A percentile compares a stretch with the other conserved stretches of the same genome.
Conservation (phyloP, 2,113 vertebrate species). For the Mastomys coucha region DNA sequence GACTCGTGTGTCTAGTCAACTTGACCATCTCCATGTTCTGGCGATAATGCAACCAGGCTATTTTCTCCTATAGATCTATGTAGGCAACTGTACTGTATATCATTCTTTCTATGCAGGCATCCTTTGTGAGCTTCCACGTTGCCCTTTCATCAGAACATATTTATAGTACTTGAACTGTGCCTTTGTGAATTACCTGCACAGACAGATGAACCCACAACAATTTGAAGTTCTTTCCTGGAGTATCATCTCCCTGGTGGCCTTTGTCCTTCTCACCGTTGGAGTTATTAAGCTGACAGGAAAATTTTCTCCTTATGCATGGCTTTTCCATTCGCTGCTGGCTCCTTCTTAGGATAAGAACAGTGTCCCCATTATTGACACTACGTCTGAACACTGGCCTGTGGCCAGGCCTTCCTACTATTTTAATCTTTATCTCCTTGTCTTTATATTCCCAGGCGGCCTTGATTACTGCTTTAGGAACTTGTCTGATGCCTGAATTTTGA, state of each 20-base stretch:
- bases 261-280: conserved; percentile 92
- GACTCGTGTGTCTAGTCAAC: conserved; percentile 98
- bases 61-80: conserved; percentile 97
- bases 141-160: conserved; percentile 97
- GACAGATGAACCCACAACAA: conserved; percentile 96
- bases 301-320: conserved; percentile 97
- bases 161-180: conserved; percentile 97
- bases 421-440: conserved; percentile 97
- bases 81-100: conserved; percentile 97
- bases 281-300: conserved; percentile 98
- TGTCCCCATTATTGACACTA: conserved; percentile 96
- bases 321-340: conserved; percentile 97
- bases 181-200: conserved; percentile 97
- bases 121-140: conserved; percentile 98
- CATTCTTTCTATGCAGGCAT: conserved; percentile 99
- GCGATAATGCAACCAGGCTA: conserved; percentile 97
- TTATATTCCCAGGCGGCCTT: conserved; percentile 99
- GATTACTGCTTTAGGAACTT: conserved; percentile 99
- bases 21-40: conserved; percentile 95
- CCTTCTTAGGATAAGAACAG: conserved; percentile 98
- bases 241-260: conserved; percentile 95
- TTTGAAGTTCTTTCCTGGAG: conserved; percentile 98
- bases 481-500: conserved; percentile 97
- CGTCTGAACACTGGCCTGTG: conserved; percentile 98
- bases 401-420: conserved; percentile 99